Base-by-base conservation (phyloP, 2,888 invertebrate genomes). In the Aporophyla nigra region DNA sequence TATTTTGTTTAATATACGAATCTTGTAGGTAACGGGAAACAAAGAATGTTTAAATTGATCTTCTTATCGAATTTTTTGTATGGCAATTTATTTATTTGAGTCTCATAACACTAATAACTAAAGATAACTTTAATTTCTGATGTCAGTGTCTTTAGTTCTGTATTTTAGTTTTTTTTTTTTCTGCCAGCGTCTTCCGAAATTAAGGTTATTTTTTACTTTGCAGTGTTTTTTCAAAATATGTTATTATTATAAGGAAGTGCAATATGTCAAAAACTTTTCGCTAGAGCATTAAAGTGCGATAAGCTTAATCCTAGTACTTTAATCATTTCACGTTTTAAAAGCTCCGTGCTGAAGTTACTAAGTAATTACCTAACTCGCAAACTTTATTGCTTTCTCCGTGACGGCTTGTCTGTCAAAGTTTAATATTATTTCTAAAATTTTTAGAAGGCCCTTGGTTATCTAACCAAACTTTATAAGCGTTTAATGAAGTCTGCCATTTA, bases 321-420 rank as follows among this genome's bases (percentile, higher is more conserved):
- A 81, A 76, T 76, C 0, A 49, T 65, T 66, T 61, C 27, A 61
- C 61, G 51, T 67, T 53, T 53, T 56, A 51, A 76, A 73, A 56
- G 33, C 62, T 62, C 54, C 21, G 49, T 53, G 59, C 33, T 21
- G n/a, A 76, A 82, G 54, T 76, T 80, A 54, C 53, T 54, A 77
- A 54, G 46, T 77, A 40, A 53, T 67, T 58, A 56, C 9, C 46
- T 33, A 62, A 78, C 24, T 78, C 53, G 27, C 51, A 75, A 78
- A 78, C 65, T 83, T 80, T 53, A 84, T 73, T 66, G 68, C 67
- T 67, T 59, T 33, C 58, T 33, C 21, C 68, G 40, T 59, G 71
- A 79, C 43, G 58, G 72, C 79, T 63, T 71, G 80, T 83, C 84
- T 65, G 6, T 68, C 71, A 67, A 76, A 43, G 16, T 71, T 67